A percentile compares a stretch with the other conserved stretches of the same genome.
These are phyloP conservation scores for Frieseomelitta varia DNA, from an alignment of 1,140 invertebrate species.

Conservation along the genomic window DNA sequence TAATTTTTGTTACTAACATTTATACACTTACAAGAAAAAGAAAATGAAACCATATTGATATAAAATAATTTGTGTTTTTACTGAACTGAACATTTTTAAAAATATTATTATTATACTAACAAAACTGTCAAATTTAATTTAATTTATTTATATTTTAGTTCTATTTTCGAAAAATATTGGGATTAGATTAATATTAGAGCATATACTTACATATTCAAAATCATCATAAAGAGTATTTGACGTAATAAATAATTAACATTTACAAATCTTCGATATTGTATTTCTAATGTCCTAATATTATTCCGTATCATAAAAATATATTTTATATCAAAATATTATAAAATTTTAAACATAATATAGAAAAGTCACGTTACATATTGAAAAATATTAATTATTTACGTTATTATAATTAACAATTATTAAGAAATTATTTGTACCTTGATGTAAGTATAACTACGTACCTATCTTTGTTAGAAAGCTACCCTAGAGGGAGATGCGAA, in stretches of 20 bases:
- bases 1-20: constrained; percentile 50
- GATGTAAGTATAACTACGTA: constrained; percentile 37
- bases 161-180: constrained; percentile 11
- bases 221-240: constrained; percentile 18
- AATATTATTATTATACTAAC: background rate
- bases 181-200: background rate
- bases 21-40: constrained; percentile 1
- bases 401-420: background rate
- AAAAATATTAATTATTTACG: background rate
- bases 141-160: background rate
- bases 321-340: constrained; percentile 25
- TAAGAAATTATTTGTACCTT: constrained; percentile 10
- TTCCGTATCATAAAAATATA: background rate
- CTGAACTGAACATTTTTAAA: background rate
- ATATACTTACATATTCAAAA: constrained; percentile 11
- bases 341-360: constrained; percentile 22
- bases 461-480: constrained; percentile 63
- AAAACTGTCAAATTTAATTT: constrained; percentile 11
- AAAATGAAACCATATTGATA: constrained; percentile 3
- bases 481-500: constrained; percentile 78
- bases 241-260: constrained; percentile 27
- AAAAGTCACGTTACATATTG: constrained; percentile 19
- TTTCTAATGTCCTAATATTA: constrained; percentile 11
- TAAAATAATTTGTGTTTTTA: constrained; percentile 5
- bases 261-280: background rate